Conservation (phyloP, 2,888 invertebrate species). For the Tenodera sinensis region DNA sequence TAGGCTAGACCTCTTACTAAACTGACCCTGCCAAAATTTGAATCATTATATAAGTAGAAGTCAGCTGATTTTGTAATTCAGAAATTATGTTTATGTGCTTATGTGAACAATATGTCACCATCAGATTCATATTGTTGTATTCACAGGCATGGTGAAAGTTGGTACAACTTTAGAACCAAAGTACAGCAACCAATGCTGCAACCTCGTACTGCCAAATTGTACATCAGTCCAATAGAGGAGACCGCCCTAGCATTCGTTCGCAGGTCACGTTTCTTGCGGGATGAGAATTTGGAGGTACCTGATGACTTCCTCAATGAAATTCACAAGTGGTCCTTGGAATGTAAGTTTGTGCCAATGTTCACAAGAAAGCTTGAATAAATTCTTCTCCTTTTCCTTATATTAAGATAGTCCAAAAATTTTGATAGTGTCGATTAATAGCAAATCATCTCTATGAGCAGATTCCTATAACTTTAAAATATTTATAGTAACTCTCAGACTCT, state of each 20-base stretch:
- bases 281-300: conserved; percentile 57
- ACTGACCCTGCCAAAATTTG: no score
- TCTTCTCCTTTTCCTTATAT: no score
- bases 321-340: conserved; percentile 77
- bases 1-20: no score
- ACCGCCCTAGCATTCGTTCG: conserved; percentile 67
- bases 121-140: neutral
- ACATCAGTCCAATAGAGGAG: conserved; percentile 63
- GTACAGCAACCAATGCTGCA: conserved; percentile 75
- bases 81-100: neutral
- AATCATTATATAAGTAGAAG: neutral
- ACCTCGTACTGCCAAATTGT: conserved; percentile 67
- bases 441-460: no score
- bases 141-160: conserved; percentile 72
- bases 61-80: neutral
- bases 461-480: no score
- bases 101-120: neutral
- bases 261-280: conserved; percentile 55
- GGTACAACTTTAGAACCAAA: conserved; percentile 73
- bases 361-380: no score
- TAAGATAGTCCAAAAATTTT: no score
- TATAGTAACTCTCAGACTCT: no score
- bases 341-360: conserved; percentile 48
- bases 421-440: no score
- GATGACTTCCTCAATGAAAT: conserved; percentile 66